These are phyloP conservation scores for Tribolium madens DNA, from an alignment of 1,140 invertebrate genomes.

Conservation along the genomic window DNA sequence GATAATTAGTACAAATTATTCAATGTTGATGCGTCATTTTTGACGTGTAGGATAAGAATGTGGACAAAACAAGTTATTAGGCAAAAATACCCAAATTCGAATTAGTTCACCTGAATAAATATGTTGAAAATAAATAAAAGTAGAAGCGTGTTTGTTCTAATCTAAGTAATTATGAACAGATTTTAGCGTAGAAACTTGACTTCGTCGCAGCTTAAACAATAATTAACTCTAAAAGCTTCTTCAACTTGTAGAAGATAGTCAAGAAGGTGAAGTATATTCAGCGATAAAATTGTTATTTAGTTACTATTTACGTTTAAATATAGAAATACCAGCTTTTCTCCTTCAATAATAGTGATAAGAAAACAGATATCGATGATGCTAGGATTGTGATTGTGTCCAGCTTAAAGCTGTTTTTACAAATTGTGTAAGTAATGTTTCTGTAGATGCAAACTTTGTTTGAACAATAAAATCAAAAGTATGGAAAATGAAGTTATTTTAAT, in stretches of 20 bases:
- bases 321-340: not conserved
- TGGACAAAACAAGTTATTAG: conserved; percentile 13
- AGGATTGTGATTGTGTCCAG: not conserved
- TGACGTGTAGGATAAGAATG: conserved; percentile 29
- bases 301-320: not conserved
- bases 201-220: not conserved
- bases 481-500: too few species aligned
- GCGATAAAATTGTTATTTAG: not conserved
- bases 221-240: not conserved
- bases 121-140: not conserved
- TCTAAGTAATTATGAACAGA: not conserved
- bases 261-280: not conserved
- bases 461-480: too few species aligned
- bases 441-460: too few species aligned
- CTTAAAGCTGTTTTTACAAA: too few species aligned
- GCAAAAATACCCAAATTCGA: conserved; percentile 2
- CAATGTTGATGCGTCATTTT: conserved; percentile 40
- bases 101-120: not conserved
- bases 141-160: not conserved
- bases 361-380: not conserved
- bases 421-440: too few species aligned
- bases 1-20: conserved; percentile 13
- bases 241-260: not conserved
- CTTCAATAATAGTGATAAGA: not conserved
- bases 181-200: not conserved